Evolutionary conservation across 1,140 invertebrate species (phyloP).

Genomic region (Pollicipes pollicipes): DNA sequence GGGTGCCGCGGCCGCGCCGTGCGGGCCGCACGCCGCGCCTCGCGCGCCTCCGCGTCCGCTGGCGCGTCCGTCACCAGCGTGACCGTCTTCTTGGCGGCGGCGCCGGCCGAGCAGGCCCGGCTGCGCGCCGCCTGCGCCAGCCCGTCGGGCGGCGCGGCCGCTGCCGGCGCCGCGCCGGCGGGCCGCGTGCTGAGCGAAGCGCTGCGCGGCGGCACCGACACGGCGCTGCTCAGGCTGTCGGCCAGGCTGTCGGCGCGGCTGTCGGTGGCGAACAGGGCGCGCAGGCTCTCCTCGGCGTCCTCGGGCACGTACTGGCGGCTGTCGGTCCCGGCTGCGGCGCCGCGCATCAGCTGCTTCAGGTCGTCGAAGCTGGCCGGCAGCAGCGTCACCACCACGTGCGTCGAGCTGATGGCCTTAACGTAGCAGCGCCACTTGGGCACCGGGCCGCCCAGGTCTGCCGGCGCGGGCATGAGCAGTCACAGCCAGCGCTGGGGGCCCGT

Average conservation of each 20-base stretch:
- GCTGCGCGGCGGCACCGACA: background rate
- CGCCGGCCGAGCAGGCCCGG: background rate
- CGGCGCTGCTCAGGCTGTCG: background rate
- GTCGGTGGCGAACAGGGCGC: background rate
- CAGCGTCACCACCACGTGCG: constrained; percentile 47
- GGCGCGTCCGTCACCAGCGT: background rate
- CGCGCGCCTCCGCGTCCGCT: background rate
- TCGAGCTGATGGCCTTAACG: constrained; percentile 40
- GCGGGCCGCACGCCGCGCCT: background rate
- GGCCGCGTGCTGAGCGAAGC: background rate
- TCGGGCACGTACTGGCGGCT: background rate
- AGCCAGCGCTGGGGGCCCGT: too few relatives aligned
- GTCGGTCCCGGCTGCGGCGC: background rate
- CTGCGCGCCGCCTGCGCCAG: background rate
- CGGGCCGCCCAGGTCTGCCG: constrained; percentile 24
- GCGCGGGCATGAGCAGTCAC: too few relatives aligned
- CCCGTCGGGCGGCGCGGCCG: background rate
- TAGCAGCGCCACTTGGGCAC: constrained; percentile 48
- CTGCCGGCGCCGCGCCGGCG: background rate
- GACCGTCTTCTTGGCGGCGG: background rate
- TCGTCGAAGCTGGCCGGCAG: constrained; percentile 40
- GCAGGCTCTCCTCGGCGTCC: background rate
- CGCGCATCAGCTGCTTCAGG: constrained; percentile 22
- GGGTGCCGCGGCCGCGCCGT: background rate
- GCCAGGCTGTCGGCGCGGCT: background rate